A percentile compares a stretch with the other conserved stretches of the same genome.
Evolutionary conservation across 2,888 invertebrate species (phyloP).

Genomic region (Creontiades dilutus): DNA sequence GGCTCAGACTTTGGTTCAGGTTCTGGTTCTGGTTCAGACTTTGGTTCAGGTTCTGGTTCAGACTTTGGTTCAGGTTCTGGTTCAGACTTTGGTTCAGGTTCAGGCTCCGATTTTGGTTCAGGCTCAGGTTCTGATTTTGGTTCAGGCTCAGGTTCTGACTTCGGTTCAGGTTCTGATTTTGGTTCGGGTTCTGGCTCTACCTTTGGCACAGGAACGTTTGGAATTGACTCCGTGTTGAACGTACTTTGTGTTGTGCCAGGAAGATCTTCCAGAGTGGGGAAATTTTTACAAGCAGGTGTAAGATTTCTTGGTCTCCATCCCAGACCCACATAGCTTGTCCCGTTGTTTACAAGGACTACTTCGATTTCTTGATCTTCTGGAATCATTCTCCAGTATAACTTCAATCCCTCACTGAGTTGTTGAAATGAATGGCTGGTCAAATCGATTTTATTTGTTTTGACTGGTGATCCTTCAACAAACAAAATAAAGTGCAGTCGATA

Average conservation of each 20-base stretch:
- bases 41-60: slow-evolving; percentile 78
- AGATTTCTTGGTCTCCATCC: slow-evolving; percentile 94
- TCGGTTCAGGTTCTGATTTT: slow-evolving; percentile 78
- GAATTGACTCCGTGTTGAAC: slow-evolving; percentile 58
- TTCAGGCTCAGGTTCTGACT: slow-evolving; percentile 77
- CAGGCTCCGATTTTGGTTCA: slow-evolving; percentile 80
- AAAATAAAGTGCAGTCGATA: background rate
- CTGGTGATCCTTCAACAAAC: slow-evolving; percentile 83
- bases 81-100: slow-evolving; percentile 78
- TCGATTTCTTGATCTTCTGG: slow-evolving; percentile 92
- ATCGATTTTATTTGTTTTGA: slow-evolving; percentile 87
- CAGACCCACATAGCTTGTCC: slow-evolving; percentile 91
- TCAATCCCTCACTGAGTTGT: slow-evolving; percentile 86
- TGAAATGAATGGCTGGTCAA: slow-evolving; percentile 85
- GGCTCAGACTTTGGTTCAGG: slow-evolving; percentile 78
- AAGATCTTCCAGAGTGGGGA: slow-evolving; percentile 80
- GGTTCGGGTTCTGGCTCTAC: slow-evolving; percentile 78
- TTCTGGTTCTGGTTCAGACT: slow-evolving; percentile 78
- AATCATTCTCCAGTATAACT: slow-evolving; percentile 91
- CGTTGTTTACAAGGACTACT: slow-evolving; percentile 91
- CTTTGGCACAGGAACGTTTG: slow-evolving; percentile 50
- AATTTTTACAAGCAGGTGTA: slow-evolving; percentile 88
- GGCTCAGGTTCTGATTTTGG: slow-evolving; percentile 77
- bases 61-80: slow-evolving; percentile 78
- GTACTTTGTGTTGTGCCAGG: slow-evolving; percentile 76